Conservation (phyloP, 1,140 invertebrate genomes). For the Drosophila orena region DNA sequence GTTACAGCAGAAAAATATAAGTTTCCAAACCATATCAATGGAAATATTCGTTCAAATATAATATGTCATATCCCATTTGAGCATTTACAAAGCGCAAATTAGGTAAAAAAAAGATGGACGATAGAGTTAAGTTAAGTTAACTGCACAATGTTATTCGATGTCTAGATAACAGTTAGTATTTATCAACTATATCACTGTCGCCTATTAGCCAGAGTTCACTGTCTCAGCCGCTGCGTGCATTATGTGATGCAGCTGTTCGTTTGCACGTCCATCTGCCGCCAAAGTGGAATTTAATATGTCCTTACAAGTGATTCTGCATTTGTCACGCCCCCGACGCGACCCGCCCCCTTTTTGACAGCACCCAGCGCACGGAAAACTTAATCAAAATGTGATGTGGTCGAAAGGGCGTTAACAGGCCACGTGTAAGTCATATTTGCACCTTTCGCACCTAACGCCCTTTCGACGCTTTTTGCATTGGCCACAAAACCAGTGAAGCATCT, state of each 20-base stretch:
- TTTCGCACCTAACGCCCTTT: background rate
- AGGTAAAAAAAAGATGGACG: no score
- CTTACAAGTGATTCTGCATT: background rate
- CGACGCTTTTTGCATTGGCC: background rate
- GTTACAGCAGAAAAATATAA: no score
- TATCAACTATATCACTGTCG: no score
- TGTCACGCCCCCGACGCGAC: background rate
- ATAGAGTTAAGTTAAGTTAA: no score
- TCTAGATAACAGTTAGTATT: no score
- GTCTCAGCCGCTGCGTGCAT: conserved; percentile 2
- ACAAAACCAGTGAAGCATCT: background rate
- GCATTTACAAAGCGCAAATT: no score
- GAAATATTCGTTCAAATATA: no score
- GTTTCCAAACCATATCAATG: no score
- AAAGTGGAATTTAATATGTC: conserved; percentile 41
- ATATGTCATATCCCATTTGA: no score
- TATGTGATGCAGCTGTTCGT: conserved; percentile 9
- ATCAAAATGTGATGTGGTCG: conserved; percentile 11
- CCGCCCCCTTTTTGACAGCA: background rate
- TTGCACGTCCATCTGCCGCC: conserved; percentile 10
- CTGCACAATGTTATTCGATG: no score
- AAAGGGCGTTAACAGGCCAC: background rate
- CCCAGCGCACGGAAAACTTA: conserved; percentile 2
- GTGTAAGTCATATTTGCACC: conserved; percentile 3
- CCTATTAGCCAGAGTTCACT: conserved; percentile 1